Evolutionary conservation across 2,888 invertebrate genomes (phyloP).

Genomic region (Villa cingulata): DNA sequence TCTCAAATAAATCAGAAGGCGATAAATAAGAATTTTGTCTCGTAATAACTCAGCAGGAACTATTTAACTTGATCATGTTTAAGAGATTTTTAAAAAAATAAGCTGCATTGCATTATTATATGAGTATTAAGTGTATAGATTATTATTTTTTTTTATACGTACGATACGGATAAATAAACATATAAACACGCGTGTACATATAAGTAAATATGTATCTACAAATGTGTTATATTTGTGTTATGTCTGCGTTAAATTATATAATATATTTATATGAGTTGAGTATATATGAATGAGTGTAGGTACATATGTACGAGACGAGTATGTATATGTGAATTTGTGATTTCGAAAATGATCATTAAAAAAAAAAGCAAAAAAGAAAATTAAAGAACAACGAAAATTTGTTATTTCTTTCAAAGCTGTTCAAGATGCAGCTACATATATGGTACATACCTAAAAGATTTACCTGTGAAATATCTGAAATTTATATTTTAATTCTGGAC

Average conservation of each 20-base stretch:
- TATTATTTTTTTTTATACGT: background rate
- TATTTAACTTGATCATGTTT: slow-evolving; percentile 20
- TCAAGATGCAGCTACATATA: too few relatives aligned
- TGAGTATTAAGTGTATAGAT: too few relatives aligned
- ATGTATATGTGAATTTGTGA: background rate
- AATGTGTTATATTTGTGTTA: too few relatives aligned
- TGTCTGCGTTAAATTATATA: too few relatives aligned
- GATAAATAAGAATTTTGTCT: slow-evolving; percentile 37
- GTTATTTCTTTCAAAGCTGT: background rate
- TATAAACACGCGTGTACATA: background rate
- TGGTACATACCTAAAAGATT: slow-evolving; percentile 1
- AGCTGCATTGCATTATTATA: background rate
- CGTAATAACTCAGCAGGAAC: slow-evolving; percentile 37
- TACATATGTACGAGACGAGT: too few relatives aligned
- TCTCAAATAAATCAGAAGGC: slow-evolving; percentile 36
- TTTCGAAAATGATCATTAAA: background rate
- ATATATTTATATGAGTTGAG: too few relatives aligned
- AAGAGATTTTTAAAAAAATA: background rate
- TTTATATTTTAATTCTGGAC: slow-evolving; percentile 14
- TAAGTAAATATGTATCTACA: too few relatives aligned
- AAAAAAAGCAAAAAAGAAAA: background rate
- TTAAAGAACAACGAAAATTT: background rate
- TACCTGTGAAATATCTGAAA: slow-evolving; percentile 12
- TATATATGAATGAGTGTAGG: too few relatives aligned
- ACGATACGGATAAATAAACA: background rate